Percentiles rank a stretch among this genome's conserved stretches.
Evolutionary conservation across 64 coral and sea anemone species (phyloP).

Genomic region (Porites lutea): DNA sequence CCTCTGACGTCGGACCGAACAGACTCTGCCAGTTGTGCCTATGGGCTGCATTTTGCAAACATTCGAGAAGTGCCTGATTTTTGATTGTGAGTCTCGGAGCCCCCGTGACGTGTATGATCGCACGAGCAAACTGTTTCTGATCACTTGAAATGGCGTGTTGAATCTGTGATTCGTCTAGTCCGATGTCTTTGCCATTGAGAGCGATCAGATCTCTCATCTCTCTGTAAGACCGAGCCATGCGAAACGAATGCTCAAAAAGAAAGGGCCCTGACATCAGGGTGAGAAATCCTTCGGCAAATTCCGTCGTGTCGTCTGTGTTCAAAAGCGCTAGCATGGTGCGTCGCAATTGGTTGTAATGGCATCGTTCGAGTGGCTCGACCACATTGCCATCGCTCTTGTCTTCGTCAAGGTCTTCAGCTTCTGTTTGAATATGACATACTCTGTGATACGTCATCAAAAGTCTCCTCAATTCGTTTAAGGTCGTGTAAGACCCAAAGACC

Average conservation of each 20-base stretch:
- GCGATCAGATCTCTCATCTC: not conserved
- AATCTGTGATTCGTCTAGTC: not conserved
- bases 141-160: not conserved
- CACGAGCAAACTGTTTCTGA: not conserved
- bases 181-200: not conserved
- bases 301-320: not conserved
- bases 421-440: not conserved
- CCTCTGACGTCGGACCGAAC: not conserved
- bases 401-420: not conserved
- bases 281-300: not conserved
- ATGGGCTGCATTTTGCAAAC: not conserved
- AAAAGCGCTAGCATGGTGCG: not conserved
- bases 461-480: not conserved
- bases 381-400: too few species aligned
- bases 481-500: not conserved
- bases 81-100: not conserved
- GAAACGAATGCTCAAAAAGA: not conserved
- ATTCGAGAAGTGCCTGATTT: not conserved
- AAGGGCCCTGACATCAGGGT: not conserved
- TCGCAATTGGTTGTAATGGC: not conserved
- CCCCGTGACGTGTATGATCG: not conserved
- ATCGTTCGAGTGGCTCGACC: not conserved
- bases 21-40: not conserved
- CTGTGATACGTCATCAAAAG: not conserved
- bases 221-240: not conserved